phyloP scores from a whole-genome alignment of 2,113 vertebrate species.

The Poeciliopsis occidentalis region DNA sequence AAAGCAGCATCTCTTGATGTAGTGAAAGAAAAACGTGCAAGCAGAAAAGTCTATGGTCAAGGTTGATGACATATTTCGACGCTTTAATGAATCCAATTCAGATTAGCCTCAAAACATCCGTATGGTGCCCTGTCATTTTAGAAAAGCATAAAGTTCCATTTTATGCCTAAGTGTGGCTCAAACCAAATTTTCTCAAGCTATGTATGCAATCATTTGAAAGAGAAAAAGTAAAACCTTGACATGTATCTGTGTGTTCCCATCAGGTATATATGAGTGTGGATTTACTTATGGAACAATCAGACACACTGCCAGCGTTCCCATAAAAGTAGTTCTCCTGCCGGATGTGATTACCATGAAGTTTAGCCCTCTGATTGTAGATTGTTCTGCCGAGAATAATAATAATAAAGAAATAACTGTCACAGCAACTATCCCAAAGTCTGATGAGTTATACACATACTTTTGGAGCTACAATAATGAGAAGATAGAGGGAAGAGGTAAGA shows the following conservation, averaged over 20 bases:
- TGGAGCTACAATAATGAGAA: fast-evolving
- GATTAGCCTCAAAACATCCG: too few species aligned
- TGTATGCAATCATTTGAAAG: not conserved
- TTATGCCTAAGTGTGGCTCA: too few species aligned
- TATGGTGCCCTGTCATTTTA: too few species aligned
- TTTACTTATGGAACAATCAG: constrained; percentile 53
- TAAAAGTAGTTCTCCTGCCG: constrained; percentile 67
- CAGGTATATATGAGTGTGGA: constrained; percentile 70
- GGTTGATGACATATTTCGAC: too few species aligned
- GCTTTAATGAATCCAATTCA: too few species aligned
- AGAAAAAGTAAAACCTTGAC: not conserved
- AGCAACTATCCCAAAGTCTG: constrained; percentile 26
- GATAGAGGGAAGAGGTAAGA: fast-evolving
- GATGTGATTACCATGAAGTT: constrained; percentile 44
- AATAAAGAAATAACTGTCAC: too few species aligned
- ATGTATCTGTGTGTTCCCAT: not conserved
- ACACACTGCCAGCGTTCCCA: constrained; percentile 28
- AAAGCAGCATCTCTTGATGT: too few species aligned
- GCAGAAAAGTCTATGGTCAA: too few species aligned
- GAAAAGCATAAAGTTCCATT: too few species aligned
- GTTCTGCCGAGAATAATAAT: too few species aligned
- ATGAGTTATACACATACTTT: not conserved
- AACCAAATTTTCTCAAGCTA: too few species aligned
- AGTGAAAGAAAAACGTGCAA: too few species aligned
- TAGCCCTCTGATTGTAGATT: constrained; percentile 49